Evolutionary conservation across 2,797 vertebrate genomes (phyloP), one percentile per base, ranked within the genome.

Genomic region (Clamator glandarius): DNA sequence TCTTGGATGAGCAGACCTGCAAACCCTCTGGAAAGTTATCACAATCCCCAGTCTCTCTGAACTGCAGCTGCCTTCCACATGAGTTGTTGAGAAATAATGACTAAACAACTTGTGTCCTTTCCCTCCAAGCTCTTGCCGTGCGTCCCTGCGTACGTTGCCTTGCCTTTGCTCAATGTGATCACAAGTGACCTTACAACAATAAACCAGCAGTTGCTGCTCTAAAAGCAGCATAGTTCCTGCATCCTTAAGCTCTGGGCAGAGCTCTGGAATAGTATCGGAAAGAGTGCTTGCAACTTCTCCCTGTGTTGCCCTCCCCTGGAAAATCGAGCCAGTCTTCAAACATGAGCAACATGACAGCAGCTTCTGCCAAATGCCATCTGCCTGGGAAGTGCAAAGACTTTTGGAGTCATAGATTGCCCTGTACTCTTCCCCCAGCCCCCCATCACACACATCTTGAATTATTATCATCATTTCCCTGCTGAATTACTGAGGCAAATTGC

Each of bases 301-400:
- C 0, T n/a, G 50, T 6, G 20, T 42, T 68, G 17, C 19, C 25
- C 11, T 68, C 26, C 29, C 24, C 15, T 2, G 61, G 62, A 74
- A 69, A 59, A 83, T 13, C 17, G 46, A 90, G 33, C 4, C 44
- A 46, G 29, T 23, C 57, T 84, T 61, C 29, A 57, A 35, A 21
- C 25, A 24, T 0, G 0, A 61, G 41, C 10, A 2, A 33, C 11
- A 17, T 0, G 1, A 36, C 80, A 87, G 74, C 48, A 89, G 51
- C 28, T 25, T 52, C 67, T 77, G 50, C 64, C 36, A 54, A 82
- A 57, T 54, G 57, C 86, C 67, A 54, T 90, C 74, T 90, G 23
- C 63, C 26, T 70, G 57, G 52, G 59, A 82, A 69, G 26, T 6
- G 3, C 63, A 57, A 73, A 78, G 68, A 59, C 20, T 79, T 78